Conservation (phyloP, 2,888 invertebrate species). For the Opisthograptis luteolata region DNA sequence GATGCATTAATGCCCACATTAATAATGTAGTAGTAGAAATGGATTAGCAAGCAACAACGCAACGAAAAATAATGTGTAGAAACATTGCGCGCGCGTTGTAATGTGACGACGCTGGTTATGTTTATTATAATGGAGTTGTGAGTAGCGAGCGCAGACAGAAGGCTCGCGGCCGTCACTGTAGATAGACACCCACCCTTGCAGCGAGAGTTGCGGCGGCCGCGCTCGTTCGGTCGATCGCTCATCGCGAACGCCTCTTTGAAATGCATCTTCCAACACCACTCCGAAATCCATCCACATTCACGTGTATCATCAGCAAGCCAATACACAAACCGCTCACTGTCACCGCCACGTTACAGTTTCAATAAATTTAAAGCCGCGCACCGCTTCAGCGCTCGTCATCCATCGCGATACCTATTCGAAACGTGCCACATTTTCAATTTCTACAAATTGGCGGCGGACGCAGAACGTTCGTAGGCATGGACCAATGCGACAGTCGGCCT, state of each 20-base stretch:
- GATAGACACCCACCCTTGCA: slow-evolving; percentile 80
- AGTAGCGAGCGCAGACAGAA: slow-evolving; percentile 55
- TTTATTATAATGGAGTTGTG: slow-evolving; percentile 46
- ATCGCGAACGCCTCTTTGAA: slow-evolving; percentile 84
- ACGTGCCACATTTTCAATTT: slow-evolving; percentile 74
- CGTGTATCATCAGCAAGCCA: slow-evolving; percentile 77
- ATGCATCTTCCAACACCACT: slow-evolving; percentile 81
- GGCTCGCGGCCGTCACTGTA: slow-evolving; percentile 54
- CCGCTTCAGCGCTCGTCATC: slow-evolving; percentile 52
- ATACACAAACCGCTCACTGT: slow-evolving; percentile 75
- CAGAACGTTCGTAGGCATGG: slow-evolving; percentile 72
- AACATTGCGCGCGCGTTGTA: slow-evolving; percentile 32
- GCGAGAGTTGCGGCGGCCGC: slow-evolving; percentile 82
- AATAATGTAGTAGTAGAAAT: slow-evolving; percentile 11
- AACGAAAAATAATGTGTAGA: slow-evolving; percentile 20
- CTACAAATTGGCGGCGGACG: slow-evolving; percentile 61
- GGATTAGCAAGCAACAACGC: slow-evolving; percentile 3
- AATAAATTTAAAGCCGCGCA: slow-evolving; percentile 46
- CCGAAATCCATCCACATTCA: slow-evolving; percentile 79
- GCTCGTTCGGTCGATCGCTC: slow-evolving; percentile 83
- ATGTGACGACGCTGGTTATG: slow-evolving; percentile 38
- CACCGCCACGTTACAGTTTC: slow-evolving; percentile 66
- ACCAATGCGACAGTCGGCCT: slow-evolving; percentile 78
- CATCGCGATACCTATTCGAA: slow-evolving; percentile 61
- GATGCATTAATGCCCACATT: too few relatives aligned